Base-by-base conservation (phyloP, 2,113 vertebrate genomes). In the Percopsis transmontana region DNA sequence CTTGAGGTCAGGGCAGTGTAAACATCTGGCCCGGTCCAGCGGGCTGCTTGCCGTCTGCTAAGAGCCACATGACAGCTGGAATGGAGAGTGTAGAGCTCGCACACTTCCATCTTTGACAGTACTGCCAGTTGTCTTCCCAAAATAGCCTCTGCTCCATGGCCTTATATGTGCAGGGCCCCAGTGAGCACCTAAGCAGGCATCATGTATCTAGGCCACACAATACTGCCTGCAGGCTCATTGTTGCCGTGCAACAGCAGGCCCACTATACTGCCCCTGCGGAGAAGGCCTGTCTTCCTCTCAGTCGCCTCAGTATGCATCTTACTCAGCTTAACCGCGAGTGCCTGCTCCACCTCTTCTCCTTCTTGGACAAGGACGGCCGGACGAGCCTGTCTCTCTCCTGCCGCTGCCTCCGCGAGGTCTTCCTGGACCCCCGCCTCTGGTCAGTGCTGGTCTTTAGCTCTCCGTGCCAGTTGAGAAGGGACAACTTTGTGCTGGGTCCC, bases 261-360 rank as follows among this genome's bases (percentile, higher is more conserved):
- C 62, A 23, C 15, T 15, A 38, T 18, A 1, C 45, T 27, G n/a
- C 19, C 70, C 79, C 45, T 55, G 19, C 70, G 68, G 67, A 81
- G 66, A 1, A 75, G 84, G 69, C 66, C 83, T 60, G n/a, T 66
- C 72, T 68, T 57, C 24, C 57, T 56, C 45, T 69, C 7, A 21
- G 42, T 70, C 59, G 1, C 18, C 59, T 62, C 8, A 0, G 38
- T 38, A 97, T 97, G 96, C 93, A 92, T 38, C 88, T 98, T 55
- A 94, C 89, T 2, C 90, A 95, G 83, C 94, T 99, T 58, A 95
- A 96, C 78, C 80, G 55, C 1, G 95, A 99, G 61, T 98, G 96
- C 79, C 93, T 98, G 59, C 80, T 98, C 18, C 94, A 97, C 89
- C 83, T 99, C 33, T 98, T 97, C 76, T 97, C 96, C 54, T 98